phyloP scores from a whole-genome alignment of 2,888 invertebrate species.

The Pinctada fucata region DNA sequence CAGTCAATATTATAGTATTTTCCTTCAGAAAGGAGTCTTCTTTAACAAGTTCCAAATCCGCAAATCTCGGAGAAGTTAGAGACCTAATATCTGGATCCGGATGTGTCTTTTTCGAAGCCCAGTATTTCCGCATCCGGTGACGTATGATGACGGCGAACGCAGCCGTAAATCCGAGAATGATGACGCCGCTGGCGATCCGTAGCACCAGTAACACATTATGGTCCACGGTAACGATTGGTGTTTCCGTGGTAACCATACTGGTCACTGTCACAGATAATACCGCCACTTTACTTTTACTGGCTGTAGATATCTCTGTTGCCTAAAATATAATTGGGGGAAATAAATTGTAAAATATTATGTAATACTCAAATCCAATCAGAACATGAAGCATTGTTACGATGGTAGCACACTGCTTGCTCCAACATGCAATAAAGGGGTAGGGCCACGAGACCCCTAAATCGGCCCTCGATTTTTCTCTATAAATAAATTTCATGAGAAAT shows the following conservation, averaged over 20 bases:
- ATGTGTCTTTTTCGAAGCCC: neutral
- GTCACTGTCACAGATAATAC: constrained; percentile 11
- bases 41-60: constrained; percentile 11
- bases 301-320: constrained; percentile 28
- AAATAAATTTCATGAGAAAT: no score
- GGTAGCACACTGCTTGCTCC: neutral
- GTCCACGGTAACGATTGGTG: constrained; percentile 1
- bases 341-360: neutral
- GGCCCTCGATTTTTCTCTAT: no score
- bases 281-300: constrained; percentile 19
- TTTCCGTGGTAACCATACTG: neutral
- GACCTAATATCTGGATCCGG: neutral
- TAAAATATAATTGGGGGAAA: constrained; percentile 9
- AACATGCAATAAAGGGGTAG: neutral
- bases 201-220: constrained; percentile 19
- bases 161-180: constrained; percentile 27
- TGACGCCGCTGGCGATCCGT: constrained; percentile 23
- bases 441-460: no score
- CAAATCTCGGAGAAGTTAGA: constrained; percentile 8
- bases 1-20: constrained; percentile 13
- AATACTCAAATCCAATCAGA: neutral
- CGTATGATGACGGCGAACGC: constrained; percentile 24
- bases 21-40: constrained; percentile 17
- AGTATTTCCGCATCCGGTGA: constrained; percentile 25
- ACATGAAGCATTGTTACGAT: neutral